Conservation (phyloP, 2,797 vertebrate species). For the Pipistrellus pipistrellus region DNA sequence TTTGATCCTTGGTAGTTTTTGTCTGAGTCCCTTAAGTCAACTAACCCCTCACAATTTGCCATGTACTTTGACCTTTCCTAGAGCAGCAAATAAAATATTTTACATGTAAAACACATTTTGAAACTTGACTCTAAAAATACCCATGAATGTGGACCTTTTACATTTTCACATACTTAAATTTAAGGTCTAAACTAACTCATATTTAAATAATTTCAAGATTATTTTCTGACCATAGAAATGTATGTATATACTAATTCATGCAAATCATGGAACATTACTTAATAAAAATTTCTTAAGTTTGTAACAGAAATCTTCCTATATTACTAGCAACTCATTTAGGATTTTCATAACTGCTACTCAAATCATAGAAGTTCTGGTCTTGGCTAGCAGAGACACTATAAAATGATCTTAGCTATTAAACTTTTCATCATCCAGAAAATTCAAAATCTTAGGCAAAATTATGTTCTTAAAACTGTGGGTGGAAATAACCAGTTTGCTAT, state of each 20-base stretch:
- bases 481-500: background rate
- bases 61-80: background rate
- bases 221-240: background rate
- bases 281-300: slow-evolving; percentile 4
- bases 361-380: background rate
- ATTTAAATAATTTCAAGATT: background rate
- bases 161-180: background rate
- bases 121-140: background rate
- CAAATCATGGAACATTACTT: background rate
- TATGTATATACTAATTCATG: background rate
- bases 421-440: background rate
- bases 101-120: background rate
- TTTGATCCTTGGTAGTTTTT: background rate
- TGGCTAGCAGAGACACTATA: background rate
- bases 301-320: background rate
- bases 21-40: background rate
- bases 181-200: background rate
- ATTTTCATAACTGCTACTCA: background rate
- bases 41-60: background rate
- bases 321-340: background rate
- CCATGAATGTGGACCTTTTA: background rate
- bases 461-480: background rate
- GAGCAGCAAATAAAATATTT: background rate
- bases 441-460: background rate
- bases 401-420: background rate